Percentiles rank a stretch among this genome's conserved stretches.
phyloP scores from a whole-genome alignment of 2,888 invertebrate genomes.

The Blera fallax region DNA sequence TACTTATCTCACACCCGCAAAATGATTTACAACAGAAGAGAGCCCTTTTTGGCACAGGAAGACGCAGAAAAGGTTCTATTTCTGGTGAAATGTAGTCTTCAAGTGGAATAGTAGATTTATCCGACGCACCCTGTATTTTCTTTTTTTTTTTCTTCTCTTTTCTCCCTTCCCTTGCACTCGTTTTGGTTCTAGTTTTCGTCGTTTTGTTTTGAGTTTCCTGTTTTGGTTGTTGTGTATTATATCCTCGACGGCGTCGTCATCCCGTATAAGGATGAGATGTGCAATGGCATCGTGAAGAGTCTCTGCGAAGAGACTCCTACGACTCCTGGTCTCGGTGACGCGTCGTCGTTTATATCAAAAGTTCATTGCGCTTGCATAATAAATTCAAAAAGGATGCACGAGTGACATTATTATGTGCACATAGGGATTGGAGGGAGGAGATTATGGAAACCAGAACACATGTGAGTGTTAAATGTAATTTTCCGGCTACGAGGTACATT shows the following conservation, averaged over 20 bases:
- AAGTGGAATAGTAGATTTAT: background rate
- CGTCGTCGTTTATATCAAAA: constrained; percentile 46
- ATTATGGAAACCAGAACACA: background rate
- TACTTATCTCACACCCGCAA: constrained; percentile 67
- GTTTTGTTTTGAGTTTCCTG: constrained; percentile 46
- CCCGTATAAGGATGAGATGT: constrained; percentile 33
- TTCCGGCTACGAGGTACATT: background rate
- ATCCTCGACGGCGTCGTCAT: constrained; percentile 31
- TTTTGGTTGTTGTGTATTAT: constrained; percentile 43
- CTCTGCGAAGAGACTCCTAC: constrained; percentile 35
- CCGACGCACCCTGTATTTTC: constrained; percentile 42
- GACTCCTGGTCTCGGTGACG: constrained; percentile 4
- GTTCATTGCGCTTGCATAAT: constrained; percentile 64
- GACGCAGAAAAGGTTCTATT: constrained; percentile 19
- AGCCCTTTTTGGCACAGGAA: background rate
- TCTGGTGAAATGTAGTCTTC: constrained; percentile 22
- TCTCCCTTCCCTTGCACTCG: too few species aligned
- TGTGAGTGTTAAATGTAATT: constrained; percentile 4
- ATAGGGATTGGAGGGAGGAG: background rate
- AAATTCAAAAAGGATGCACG: constrained; percentile 45
- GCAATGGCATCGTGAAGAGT: background rate
- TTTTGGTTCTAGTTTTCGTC: constrained; percentile 3
- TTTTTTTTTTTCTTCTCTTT: background rate
- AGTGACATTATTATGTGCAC: background rate
- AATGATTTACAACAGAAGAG: constrained; percentile 45